Conservation (phyloP, 2,888 invertebrate species). For the Cheilosia vernalis region DNA sequence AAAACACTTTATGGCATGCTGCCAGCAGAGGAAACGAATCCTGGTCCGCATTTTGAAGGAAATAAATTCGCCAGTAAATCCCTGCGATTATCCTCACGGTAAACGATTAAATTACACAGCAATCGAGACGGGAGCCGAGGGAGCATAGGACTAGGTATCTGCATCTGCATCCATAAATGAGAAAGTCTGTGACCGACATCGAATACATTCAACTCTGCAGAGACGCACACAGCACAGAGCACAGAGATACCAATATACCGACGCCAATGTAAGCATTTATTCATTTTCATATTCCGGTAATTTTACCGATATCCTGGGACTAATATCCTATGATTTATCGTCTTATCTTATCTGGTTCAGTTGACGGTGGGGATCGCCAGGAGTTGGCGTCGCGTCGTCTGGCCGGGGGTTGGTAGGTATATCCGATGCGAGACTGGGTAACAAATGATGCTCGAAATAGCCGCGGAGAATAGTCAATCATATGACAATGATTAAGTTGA, state of each 20-base stretch:
- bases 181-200: conserved; percentile 30
- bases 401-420: conserved; percentile 2
- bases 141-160: conserved; percentile 1
- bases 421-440: conserved; percentile 13
- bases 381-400: background rate
- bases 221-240: background rate
- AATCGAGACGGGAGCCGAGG: conserved; percentile 25
- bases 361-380: background rate
- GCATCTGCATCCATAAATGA: conserved; percentile 36
- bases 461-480: conserved; percentile 53
- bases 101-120: conserved; percentile 65
- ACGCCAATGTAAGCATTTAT: conserved; percentile 21
- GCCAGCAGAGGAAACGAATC: conserved; percentile 18
- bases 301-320: conserved; percentile 55
- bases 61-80: conserved; percentile 54
- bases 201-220: conserved; percentile 11
- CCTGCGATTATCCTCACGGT: conserved; percentile 53
- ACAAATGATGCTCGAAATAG: conserved; percentile 43
- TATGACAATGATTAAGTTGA: conserved; percentile 35
- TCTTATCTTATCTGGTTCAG: conserved; percentile 28
- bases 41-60: conserved; percentile 25
- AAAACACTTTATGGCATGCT: conserved; percentile 37
- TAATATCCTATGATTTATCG: conserved; percentile 50
- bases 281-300: conserved; percentile 34
- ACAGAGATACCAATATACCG: background rate